Base-by-base conservation (phyloP, 2,888 invertebrate genomes). In the Sussaba pulchella region DNA sequence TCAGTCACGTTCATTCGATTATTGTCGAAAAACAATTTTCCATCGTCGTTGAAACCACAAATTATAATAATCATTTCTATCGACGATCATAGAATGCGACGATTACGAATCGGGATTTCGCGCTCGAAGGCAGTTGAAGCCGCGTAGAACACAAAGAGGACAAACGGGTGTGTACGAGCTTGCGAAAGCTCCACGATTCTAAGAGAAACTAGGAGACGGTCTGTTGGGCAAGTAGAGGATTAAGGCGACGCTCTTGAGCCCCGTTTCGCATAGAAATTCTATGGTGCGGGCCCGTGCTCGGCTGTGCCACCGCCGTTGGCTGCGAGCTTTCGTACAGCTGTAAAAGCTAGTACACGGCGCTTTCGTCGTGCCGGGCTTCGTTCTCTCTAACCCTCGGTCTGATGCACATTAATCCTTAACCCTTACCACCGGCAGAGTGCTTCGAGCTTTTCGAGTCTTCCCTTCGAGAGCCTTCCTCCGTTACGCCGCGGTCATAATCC, bases 321-420 rank as follows among this genome's bases (percentile, higher is more conserved):
- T 36, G 47, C 64, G 47, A 63, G 50, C 63, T 64, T 45, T 21
- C 31, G 47, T 61, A 26, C 6, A 26, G 43, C 50, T 75, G 72
- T 24, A 63, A 57, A 41, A 69, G 54, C 64, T 50, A 19, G 63
- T 43, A 41, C 54, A 50, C 57, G n/a, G n/a, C n/a, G n/a, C n/a
- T n/a, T n/a, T n/a, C n/a, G n/a, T 47, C 57, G 26, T 24, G 26
- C 10, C 39, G 31, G 45, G 39, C 8, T 19, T 31, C 14, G 31
- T 26, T 21, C 85, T 84, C 85, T 87, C 85, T 6, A 77, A 86
- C 73, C 85, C 83, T 82, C 85, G 85, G 86, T 88, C 87, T 88
- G 88, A 84, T 88, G 87, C 87, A 83, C 88, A 87, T 86, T 86
- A 87, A 85, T 87, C 84, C 84, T 81, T 84, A 81, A 85, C 80